phyloP scores from a whole-genome alignment of 2,888 invertebrate species.

The Latheticus oryzae region DNA sequence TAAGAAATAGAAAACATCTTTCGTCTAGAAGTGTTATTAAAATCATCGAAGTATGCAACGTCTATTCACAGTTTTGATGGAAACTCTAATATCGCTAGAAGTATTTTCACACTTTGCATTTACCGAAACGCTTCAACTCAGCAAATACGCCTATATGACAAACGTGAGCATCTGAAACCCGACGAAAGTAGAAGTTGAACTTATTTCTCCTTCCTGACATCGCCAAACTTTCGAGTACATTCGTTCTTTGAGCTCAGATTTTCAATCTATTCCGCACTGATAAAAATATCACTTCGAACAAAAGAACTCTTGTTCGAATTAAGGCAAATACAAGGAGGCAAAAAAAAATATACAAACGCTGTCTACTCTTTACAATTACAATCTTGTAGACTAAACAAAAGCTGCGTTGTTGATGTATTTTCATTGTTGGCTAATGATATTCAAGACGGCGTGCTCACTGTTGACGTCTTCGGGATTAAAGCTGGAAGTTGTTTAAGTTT shows the following conservation, averaged over 20 bases:
- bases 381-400: conserved; percentile 39
- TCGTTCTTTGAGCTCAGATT: conserved; percentile 26
- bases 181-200: conserved; percentile 33
- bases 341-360: conserved; percentile 22
- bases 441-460: conserved; percentile 45
- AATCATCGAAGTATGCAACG: neutral
- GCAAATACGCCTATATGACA: conserved; percentile 31
- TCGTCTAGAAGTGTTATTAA: no score
- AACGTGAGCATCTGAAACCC: conserved; percentile 40
- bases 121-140: conserved; percentile 24
- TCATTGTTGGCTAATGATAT: conserved; percentile 44
- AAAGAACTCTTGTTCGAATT: neutral
- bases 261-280: conserved; percentile 30
- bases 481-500: conserved; percentile 47
- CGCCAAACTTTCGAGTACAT: conserved; percentile 33
- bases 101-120: conserved; percentile 34
- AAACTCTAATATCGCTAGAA: conserved; percentile 24
- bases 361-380: conserved; percentile 31
- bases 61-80: conserved; percentile 14
- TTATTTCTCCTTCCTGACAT: conserved; percentile 32
- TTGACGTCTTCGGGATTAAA: conserved; percentile 45
- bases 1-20: no score
- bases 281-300: conserved; percentile 30
- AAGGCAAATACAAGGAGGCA: neutral
- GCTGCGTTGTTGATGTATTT: conserved; percentile 31